Evolutionary conservation across 2,888 invertebrate species (phyloP).

Genomic region (Pasiphila rectangulata): DNA sequence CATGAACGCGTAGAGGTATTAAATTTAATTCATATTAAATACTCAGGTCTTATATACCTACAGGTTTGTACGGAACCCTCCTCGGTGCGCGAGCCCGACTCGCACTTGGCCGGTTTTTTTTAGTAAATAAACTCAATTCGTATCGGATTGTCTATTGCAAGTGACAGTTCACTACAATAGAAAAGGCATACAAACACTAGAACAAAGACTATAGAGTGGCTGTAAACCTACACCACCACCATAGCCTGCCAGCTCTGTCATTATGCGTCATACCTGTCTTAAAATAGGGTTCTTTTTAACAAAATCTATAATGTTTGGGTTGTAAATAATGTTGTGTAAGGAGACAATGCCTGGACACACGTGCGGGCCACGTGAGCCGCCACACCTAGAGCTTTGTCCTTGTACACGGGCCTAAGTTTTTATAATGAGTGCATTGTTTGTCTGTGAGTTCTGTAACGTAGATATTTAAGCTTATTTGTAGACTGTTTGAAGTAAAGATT

Average conservation of each 20-base stretch:
- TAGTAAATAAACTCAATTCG: too few species aligned
- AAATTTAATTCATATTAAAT: too few species aligned
- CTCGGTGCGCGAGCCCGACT: too few species aligned
- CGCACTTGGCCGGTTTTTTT: too few species aligned
- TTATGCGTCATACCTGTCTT: too few species aligned
- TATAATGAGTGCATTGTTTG: constrained; percentile 24
- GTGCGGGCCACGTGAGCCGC: constrained; percentile 56
- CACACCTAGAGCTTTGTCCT: constrained; percentile 40
- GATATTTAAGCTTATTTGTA: constrained; percentile 10
- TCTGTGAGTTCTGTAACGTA: constrained; percentile 4
- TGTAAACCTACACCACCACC: constrained; percentile 48
- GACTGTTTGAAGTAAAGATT: too few species aligned
- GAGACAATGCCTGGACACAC: constrained; percentile 59
- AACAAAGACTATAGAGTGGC: constrained; percentile 38
- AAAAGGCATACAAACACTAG: constrained; percentile 6
- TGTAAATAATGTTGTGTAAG: constrained; percentile 33
- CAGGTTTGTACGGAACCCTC: too few species aligned
- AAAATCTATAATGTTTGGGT: constrained; percentile 5
- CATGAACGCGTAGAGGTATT: too few species aligned
- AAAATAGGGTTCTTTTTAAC: constrained; percentile 19
- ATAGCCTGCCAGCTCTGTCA: constrained; percentile 29
- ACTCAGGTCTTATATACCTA: too few species aligned
- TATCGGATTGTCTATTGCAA: too few species aligned
- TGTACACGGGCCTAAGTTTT: constrained; percentile 14
- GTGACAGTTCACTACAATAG: background rate